These are phyloP conservation scores for Telmatherina bonti DNA, from an alignment of 2,797 vertebrate genomes.

Conservation along the genomic window DNA sequence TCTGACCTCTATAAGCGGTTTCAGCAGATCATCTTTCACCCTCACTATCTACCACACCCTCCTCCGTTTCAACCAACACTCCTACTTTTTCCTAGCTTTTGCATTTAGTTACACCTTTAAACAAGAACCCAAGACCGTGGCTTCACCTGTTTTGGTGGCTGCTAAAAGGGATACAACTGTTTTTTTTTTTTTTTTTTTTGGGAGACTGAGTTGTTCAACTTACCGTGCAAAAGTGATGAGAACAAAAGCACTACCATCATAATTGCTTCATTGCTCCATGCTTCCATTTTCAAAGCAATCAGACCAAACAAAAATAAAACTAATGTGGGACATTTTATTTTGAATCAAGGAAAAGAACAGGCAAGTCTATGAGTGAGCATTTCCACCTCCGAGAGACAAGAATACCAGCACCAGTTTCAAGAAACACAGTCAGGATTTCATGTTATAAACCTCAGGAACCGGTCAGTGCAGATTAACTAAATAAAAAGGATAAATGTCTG, in stretches of 20 bases:
- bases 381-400: too few relatives aligned
- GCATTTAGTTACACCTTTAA: conserved; percentile 27
- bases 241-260: neutral
- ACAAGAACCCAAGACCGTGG: conserved; percentile 20
- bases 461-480: neutral
- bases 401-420: neutral
- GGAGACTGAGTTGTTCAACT: conserved; percentile 2
- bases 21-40: conserved; percentile 52
- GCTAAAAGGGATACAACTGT: conserved; percentile 27
- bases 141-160: conserved; percentile 36
- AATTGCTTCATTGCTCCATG: neutral
- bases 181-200: too few relatives aligned
- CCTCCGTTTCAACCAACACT: conserved; percentile 46
- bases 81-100: conserved; percentile 36
- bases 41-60: conserved; percentile 38
- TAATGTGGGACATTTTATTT: neutral
- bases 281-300: neutral
- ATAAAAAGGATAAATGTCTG: neutral
- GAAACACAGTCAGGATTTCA: neutral
- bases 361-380: neutral
- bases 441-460: neutral
- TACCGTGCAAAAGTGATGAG: conserved; percentile 24
- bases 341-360: neutral
- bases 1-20: conserved; percentile 55
- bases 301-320: neutral